These are phyloP conservation scores for Platyscapa corneri DNA, from an alignment of 1,140 invertebrate genomes.

Conservation along the genomic window DNA sequence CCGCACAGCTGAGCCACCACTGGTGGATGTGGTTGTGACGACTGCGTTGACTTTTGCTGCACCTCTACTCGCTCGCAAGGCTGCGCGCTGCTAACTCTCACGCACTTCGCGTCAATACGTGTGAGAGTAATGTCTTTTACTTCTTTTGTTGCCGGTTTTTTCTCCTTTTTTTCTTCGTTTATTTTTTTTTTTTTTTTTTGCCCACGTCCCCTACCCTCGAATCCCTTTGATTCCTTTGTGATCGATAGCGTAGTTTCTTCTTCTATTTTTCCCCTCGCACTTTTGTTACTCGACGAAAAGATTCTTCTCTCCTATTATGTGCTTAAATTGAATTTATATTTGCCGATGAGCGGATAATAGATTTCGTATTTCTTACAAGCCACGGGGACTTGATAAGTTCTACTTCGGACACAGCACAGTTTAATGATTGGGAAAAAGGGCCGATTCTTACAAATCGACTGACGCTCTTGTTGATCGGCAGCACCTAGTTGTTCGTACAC, in stretches of 20 bases:
- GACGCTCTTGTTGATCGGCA: too few species aligned
- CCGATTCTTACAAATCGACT: too few species aligned
- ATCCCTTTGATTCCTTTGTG: slow-evolving; percentile 11
- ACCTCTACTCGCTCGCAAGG: slow-evolving; percentile 37
- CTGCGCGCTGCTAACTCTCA: too few species aligned
- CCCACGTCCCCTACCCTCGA: background rate
- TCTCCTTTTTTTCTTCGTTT: background rate
- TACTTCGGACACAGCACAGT: too few species aligned
- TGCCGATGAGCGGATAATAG: background rate
- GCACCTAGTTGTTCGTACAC: too few species aligned
- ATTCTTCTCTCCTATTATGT: background rate
- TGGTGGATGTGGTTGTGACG: slow-evolving; percentile 69
- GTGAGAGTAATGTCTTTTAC: background rate
- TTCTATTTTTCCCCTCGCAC: background rate
- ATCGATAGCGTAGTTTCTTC: slow-evolving; percentile 27
- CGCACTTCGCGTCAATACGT: too few species aligned
- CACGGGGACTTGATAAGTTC: too few species aligned
- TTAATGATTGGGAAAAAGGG: too few species aligned
- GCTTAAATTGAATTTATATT: background rate
- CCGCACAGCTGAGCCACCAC: slow-evolving; percentile 68
- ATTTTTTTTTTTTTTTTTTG: background rate
- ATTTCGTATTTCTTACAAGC: too few species aligned
- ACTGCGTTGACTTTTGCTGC: slow-evolving; percentile 49
- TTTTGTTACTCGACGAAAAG: background rate
- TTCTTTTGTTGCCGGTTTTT: background rate